These are phyloP conservation scores for Masnerella sp. DNA, from an alignment of 2,888 invertebrate species.

Conservation along the genomic window DNA sequence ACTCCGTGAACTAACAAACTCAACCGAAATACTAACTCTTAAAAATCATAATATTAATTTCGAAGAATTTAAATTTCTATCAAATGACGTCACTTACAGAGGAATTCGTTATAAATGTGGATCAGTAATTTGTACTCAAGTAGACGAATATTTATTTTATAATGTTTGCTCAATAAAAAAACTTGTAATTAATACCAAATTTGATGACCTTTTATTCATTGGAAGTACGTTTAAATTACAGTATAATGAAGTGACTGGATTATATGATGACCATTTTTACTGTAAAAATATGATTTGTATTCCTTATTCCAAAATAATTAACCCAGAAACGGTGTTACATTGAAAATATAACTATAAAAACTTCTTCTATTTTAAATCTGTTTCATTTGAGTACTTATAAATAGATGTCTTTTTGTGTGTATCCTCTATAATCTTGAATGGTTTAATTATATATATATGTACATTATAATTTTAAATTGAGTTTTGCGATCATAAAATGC, in stretches of 20 bases:
- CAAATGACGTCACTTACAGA: slow-evolving; percentile 7
- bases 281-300: slow-evolving; percentile 23
- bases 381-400: slow-evolving; percentile 29
- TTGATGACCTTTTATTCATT: slow-evolving; percentile 19
- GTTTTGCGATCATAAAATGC: too few species aligned
- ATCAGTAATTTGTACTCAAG: slow-evolving; percentile 7
- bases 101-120: slow-evolving; percentile 23
- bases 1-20: too few species aligned
- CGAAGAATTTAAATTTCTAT: slow-evolving; percentile 14
- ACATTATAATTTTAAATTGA: too few species aligned
- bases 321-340: slow-evolving; percentile 17
- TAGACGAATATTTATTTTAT: slow-evolving; percentile 19
- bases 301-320: slow-evolving; percentile 8
- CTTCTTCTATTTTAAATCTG: slow-evolving; percentile 18
- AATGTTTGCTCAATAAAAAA: slow-evolving; percentile 24
- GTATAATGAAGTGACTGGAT: slow-evolving; percentile 22
- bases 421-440: too few species aligned
- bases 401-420: too few species aligned
- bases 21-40: slow-evolving; percentile 19
- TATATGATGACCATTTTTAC: slow-evolving; percentile 21
- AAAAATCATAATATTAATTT: slow-evolving; percentile 16
- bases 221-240: slow-evolving; percentile 20
- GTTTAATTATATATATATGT: too few species aligned
- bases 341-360: not conserved
- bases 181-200: slow-evolving; percentile 15